A percentile compares a stretch with the other conserved stretches of the same genome.
phyloP scores from a whole-genome alignment of 1,140 invertebrate genomes.

The Lordiphosa collinella region DNA sequence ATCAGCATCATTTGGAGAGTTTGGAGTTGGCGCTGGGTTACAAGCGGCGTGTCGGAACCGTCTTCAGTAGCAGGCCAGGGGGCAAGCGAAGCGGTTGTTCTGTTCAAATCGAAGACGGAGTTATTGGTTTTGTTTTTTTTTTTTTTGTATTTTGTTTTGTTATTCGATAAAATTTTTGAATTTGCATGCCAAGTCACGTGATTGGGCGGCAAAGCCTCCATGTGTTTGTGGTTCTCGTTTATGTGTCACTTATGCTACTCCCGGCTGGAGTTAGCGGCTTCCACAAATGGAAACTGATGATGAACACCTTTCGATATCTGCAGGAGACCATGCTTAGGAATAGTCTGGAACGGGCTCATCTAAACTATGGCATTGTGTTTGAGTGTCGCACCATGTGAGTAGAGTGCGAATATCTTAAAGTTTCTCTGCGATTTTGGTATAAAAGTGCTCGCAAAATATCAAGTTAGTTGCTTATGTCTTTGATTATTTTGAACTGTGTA shows the following conservation, averaged over 20 bases:
- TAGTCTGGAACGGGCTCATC: conserved; percentile 64
- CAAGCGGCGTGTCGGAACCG: conserved; percentile 10
- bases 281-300: conserved; percentile 57
- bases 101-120: background rate
- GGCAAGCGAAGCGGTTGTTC: conserved; percentile 53
- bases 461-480: too few species aligned
- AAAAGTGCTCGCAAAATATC: too few species aligned
- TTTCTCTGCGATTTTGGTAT: too few species aligned
- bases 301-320: conserved; percentile 55
- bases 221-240: conserved; percentile 6
- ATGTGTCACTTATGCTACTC: conserved; percentile 30
- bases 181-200: conserved; percentile 28
- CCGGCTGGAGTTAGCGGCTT: conserved; percentile 12
- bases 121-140: conserved; percentile 3
- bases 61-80: conserved; percentile 72
- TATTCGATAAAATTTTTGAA: background rate
- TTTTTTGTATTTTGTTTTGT: background rate
- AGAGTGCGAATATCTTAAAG: background rate
- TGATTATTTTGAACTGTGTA: too few species aligned
- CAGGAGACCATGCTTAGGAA: conserved; percentile 68
- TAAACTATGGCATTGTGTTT: conserved; percentile 71
- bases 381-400: conserved; percentile 73
- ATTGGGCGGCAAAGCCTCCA: conserved; percentile 10
- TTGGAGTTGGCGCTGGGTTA: conserved; percentile 20
- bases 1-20: conserved; percentile 6